These are phyloP conservation scores for Thalassophryne amazonica DNA, from an alignment of 2,797 vertebrate species.

Conservation along the genomic window DNA sequence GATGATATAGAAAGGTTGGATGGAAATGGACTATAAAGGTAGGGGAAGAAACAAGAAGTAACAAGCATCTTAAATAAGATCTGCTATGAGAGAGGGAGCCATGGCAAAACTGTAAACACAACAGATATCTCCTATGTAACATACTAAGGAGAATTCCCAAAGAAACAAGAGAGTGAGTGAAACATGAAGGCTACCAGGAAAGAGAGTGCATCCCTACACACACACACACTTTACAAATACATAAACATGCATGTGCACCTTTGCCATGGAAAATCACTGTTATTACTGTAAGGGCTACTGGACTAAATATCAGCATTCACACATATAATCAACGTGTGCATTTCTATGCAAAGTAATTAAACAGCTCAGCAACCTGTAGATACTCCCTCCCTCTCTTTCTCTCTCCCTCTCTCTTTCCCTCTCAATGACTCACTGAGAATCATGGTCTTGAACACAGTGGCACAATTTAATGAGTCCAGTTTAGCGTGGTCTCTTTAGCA, in stretches of 20 bases:
- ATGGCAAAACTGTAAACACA: slow-evolving; percentile 44
- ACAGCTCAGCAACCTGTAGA: slow-evolving; percentile 51
- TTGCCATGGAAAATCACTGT: too few species aligned
- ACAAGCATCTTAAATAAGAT: slow-evolving; percentile 38
- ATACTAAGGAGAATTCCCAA: slow-evolving; percentile 23
- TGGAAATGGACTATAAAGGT: not conserved
- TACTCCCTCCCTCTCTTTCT: not conserved
- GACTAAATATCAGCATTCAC: slow-evolving; percentile 60
- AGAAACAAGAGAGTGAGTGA: slow-evolving; percentile 26
- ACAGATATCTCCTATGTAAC: slow-evolving; percentile 12
- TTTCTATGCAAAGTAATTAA: slow-evolving; percentile 66
- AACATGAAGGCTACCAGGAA: slow-evolving; percentile 22
- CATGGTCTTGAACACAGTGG: slow-evolving; percentile 8
- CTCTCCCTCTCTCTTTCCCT: not conserved
- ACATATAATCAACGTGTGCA: slow-evolving; percentile 19
- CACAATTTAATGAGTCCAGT: slow-evolving; percentile 44
- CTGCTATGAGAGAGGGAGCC: not conserved
- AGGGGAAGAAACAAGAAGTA: not conserved
- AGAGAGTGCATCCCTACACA: slow-evolving; percentile 21
- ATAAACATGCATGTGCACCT: slow-evolving; percentile 2
- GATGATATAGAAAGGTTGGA: slow-evolving; percentile 5
- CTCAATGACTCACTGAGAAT: slow-evolving; percentile 16
- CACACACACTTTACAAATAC: not conserved
- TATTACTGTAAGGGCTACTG: slow-evolving; percentile 35
- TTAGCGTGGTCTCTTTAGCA: slow-evolving; percentile 47